A percentile compares a stretch with the other conserved stretches of the same genome.
These are phyloP conservation scores for Grapholita molesta DNA, from an alignment of 1,140 invertebrate genomes.

Conservation along the genomic window DNA sequence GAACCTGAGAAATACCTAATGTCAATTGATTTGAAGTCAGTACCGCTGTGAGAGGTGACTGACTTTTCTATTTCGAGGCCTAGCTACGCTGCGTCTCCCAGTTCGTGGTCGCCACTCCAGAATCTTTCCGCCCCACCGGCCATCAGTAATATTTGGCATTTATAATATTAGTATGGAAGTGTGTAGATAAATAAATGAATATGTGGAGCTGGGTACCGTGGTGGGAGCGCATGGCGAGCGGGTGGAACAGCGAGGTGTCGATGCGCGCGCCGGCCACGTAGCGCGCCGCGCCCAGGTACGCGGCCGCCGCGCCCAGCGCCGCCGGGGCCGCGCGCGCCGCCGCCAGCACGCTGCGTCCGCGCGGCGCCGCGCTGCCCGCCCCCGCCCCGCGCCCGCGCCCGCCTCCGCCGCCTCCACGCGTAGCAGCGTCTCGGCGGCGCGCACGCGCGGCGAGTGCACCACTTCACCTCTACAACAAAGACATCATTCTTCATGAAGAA, in stretches of 20 bases:
- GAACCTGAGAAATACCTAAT: too few relatives aligned
- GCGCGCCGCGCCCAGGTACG: slow-evolving; percentile 56
- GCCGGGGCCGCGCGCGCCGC: slow-evolving; percentile 14
- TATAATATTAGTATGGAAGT: too few relatives aligned
- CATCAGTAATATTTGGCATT: too few relatives aligned
- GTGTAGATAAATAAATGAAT: too few relatives aligned
- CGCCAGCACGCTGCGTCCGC: neutral
- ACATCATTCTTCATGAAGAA: neutral
- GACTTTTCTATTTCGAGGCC: too few relatives aligned
- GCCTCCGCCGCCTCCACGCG: neutral
- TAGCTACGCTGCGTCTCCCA: too few relatives aligned
- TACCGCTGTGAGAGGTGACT: too few relatives aligned
- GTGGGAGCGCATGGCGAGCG: slow-evolving; percentile 44
- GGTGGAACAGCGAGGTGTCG: slow-evolving; percentile 57
- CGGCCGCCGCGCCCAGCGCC: slow-evolving; percentile 40
- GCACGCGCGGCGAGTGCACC: slow-evolving; percentile 34
- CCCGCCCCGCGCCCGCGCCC: neutral
- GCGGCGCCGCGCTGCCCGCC: slow-evolving; percentile 12
- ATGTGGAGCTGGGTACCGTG: slow-evolving; percentile 45
- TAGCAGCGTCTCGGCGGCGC: slow-evolving; percentile 28
- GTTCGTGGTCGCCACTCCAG: too few relatives aligned
- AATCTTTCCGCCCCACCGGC: too few relatives aligned
- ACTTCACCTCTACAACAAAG: slow-evolving; percentile 42
- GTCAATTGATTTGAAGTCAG: too few relatives aligned
- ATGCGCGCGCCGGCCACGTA: slow-evolving; percentile 58